A percentile compares a stretch with the other conserved stretches of the same genome.
Evolutionary conservation across 2,113 vertebrate genomes (phyloP).

Genomic region (Alosa alosa): DNA sequence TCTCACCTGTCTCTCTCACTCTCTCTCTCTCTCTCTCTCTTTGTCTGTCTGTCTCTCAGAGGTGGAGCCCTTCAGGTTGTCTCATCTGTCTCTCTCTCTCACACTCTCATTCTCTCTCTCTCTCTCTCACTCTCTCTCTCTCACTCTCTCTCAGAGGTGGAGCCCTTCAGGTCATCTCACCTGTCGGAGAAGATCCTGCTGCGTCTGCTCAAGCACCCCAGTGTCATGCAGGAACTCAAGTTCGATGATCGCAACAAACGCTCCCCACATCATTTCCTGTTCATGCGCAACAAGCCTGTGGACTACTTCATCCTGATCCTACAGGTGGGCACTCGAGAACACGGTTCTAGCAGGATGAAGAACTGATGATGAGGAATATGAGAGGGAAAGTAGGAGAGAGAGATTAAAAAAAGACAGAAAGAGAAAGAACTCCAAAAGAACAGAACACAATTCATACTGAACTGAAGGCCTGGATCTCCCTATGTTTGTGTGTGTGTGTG

Average conservation of each 20-base stretch:
- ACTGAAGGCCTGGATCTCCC: too few species aligned
- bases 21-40: background rate
- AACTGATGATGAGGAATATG: too few species aligned
- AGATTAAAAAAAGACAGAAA: too few species aligned
- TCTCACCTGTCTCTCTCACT: background rate
- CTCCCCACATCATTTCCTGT: constrained; percentile 86
- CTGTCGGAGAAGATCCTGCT: constrained; percentile 96
- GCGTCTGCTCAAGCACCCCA: constrained; percentile 89
- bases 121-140: background rate
- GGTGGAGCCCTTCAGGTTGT: too few species aligned
- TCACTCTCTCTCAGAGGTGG: constrained; percentile 76
- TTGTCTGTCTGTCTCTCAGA: background rate
- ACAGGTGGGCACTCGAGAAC: constrained; percentile 66
- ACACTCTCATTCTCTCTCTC: constrained; percentile 23
- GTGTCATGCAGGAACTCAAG: constrained; percentile 90
- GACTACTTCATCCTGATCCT: constrained; percentile 93
- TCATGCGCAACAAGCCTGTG: constrained; percentile 87
- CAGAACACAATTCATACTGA: too few species aligned
- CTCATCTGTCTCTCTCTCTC: background rate
- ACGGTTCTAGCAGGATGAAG: too few species aligned
- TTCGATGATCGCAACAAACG: constrained; percentile 88
- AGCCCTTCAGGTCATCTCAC: constrained; percentile 86
- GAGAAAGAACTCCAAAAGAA: too few species aligned
- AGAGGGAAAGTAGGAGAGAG: too few species aligned
- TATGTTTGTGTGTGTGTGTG: too few species aligned